Evolutionary conservation across 2,797 vertebrate species (phyloP), one percentile per base, ranked within the genome.

Genomic region (Malurus splendens): DNA sequence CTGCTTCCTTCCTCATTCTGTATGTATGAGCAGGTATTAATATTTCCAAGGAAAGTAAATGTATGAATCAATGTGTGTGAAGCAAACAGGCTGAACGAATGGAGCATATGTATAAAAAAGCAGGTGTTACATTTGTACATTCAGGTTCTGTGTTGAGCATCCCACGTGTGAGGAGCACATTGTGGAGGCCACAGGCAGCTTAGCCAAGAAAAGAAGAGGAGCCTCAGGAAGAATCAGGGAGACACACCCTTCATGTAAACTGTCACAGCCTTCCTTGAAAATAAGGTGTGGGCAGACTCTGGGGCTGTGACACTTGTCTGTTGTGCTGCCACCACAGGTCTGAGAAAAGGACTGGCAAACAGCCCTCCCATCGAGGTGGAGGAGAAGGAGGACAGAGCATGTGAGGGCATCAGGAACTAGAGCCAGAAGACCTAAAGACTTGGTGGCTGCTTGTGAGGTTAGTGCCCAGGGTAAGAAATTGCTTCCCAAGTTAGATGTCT

Each of bases 21-120:
- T 79, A 76, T 79, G 62, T 86, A 86, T 91, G 92, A 95, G 56
- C n/a, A 70, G 80, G 62, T 81, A 87, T 90, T 91, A 93, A 71
- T 76, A 86, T 83, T 50, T 89, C 45, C 60, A 62, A 82, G 79
- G 82, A 62, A 90, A 95, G 70, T 4, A 90, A 93, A 83, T 25
- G 62, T 42, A 60, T 75, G 68, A 89, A 87, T 90, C 84, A 81
- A 79, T 9, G 66, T 67, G 73, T 59, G 62, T 90, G 82, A 66
- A 83, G 79, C 84, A 86, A 91, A 56, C 5, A 66, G 70, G 59
- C 44, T 78, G 66, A 91, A 78, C 2, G 0, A 81, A 70, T 15
- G 27, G 75, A 87, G 45, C 10, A 2, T 25, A 22, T 23, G 12
- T 47, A 57, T 59, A 47, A 54, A 77, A 59, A 39, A 9, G 3